Conservation (phyloP, 2,113 vertebrate genomes). For the Benitochromis conjunctus region DNA sequence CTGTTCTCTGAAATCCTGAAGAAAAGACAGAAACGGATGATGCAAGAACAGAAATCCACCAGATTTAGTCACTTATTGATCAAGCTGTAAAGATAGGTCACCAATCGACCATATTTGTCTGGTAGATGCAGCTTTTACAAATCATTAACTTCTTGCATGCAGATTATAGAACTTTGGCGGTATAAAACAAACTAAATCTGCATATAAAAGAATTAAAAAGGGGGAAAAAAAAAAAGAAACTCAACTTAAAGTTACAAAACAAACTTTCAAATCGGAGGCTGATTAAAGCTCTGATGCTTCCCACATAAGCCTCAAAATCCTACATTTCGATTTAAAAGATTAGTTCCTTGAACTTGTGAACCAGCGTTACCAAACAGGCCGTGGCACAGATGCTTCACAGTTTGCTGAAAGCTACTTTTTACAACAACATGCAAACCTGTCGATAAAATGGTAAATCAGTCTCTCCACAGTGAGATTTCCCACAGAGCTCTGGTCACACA, state of each 20-base stretch:
- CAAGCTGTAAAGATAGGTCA: conserved; percentile 19
- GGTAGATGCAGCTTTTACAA: background rate
- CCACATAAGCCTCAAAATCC: background rate
- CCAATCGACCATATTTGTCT: background rate
- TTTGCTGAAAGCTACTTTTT: background rate
- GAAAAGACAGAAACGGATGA: background rate
- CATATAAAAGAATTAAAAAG: background rate
- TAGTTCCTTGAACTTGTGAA: background rate
- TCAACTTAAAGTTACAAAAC: background rate
- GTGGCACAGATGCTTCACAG: background rate
- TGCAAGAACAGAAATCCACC: background rate
- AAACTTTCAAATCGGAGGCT: background rate
- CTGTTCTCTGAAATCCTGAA: conserved; percentile 93
- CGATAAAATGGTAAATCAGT: background rate
- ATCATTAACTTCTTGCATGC: conserved; percentile 36
- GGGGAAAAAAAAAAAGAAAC: background rate
- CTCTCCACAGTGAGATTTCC: background rate
- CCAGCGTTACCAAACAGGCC: background rate
- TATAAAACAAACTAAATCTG: background rate
- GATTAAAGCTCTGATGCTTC: background rate
- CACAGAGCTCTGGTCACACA: background rate
- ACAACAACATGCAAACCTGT: background rate
- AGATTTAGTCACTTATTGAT: conserved; percentile 43
- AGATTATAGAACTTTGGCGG: background rate
- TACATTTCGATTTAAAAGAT: conserved; percentile 14